A percentile compares a stretch with the other conserved stretches of the same genome.
These are phyloP conservation scores for Ennomos erosarius DNA, from an alignment of 2,888 invertebrate species.

Conservation along the genomic window DNA sequence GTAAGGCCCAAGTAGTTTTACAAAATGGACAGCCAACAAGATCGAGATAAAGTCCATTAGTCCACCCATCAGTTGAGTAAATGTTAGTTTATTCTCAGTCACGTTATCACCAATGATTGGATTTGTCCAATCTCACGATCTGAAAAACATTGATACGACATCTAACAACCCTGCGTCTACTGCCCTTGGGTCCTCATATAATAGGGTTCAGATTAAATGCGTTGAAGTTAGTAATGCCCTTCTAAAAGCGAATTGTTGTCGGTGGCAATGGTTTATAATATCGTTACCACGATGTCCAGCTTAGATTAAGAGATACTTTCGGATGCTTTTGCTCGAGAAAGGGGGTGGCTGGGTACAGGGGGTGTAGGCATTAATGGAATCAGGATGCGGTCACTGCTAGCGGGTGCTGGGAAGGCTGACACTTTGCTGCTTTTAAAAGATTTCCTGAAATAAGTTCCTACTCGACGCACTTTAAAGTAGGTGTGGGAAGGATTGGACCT, in stretches of 20 bases:
- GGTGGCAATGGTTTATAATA: slow-evolving; percentile 75
- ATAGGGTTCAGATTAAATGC: slow-evolving; percentile 75
- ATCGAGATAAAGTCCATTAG: slow-evolving; percentile 23
- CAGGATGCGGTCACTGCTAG: slow-evolving; percentile 63
- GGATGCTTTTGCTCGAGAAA: slow-evolving; percentile 46
- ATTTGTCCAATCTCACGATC: slow-evolving; percentile 50
- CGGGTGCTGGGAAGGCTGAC: slow-evolving; percentile 47
- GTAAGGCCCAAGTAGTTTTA: slow-evolving; percentile 1
- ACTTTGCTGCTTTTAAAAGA: slow-evolving; percentile 71
- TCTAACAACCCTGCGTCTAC: slow-evolving; percentile 44
- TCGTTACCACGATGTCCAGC: slow-evolving; percentile 74
- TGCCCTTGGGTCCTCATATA: slow-evolving; percentile 56
- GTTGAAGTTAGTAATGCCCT: slow-evolving; percentile 72
- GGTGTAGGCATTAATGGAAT: slow-evolving; percentile 64
- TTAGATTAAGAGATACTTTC: slow-evolving; percentile 75
- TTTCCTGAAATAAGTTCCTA: slow-evolving; percentile 66
- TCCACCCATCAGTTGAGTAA: slow-evolving; percentile 29
- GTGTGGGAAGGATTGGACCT: slow-evolving; percentile 58
- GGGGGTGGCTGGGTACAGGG: slow-evolving; percentile 42
- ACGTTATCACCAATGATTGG: slow-evolving; percentile 43
- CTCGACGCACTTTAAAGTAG: slow-evolving; percentile 57
- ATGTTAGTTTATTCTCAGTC: slow-evolving; percentile 42
- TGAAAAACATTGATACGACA: slow-evolving; percentile 47
- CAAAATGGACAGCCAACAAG: slow-evolving; percentile 11
- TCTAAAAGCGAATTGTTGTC: slow-evolving; percentile 81